Conservation (phyloP, 2,113 vertebrate genomes). For the Engystomops pustulosus region DNA sequence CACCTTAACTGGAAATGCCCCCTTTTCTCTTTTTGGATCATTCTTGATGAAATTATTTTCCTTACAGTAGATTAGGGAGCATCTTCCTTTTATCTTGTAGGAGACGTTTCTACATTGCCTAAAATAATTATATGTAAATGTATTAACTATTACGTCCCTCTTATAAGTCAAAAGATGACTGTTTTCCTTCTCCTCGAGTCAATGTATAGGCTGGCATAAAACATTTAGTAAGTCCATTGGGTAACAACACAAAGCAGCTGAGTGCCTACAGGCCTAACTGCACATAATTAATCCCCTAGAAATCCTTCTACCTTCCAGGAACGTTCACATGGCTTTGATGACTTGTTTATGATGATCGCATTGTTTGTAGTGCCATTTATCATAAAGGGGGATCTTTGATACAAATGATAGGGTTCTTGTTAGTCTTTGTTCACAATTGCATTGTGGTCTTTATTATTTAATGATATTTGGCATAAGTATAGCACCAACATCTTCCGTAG, state of each 20-base stretch:
- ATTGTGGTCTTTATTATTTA: too few species aligned
- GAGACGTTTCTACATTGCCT: too few species aligned
- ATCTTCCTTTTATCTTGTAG: neutral
- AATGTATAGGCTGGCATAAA: conserved; percentile 64
- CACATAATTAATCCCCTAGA: conserved; percentile 67
- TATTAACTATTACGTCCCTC: neutral
- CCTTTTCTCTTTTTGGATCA: too few species aligned
- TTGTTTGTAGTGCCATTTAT: conserved; percentile 3
- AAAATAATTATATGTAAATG: too few species aligned
- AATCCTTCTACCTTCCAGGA: conserved; percentile 63
- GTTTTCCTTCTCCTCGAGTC: conserved; percentile 64
- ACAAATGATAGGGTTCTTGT: neutral
- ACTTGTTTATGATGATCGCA: conserved; percentile 61
- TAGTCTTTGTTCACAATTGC: too few species aligned
- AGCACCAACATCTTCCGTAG: too few species aligned
- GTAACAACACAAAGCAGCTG: conserved; percentile 65
- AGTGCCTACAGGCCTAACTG: conserved; percentile 66
- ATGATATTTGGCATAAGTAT: too few species aligned
- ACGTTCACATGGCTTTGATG: conserved; percentile 60
- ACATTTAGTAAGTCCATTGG: conserved; percentile 60
- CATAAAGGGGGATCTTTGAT: neutral
- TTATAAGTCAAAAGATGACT: neutral
- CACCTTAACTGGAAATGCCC: too few species aligned
- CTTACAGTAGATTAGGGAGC: too few species aligned
- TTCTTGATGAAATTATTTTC: too few species aligned